Evolutionary conservation across 2,888 invertebrate genomes (phyloP).

Genomic region (Drosophila buzzatii): DNA sequence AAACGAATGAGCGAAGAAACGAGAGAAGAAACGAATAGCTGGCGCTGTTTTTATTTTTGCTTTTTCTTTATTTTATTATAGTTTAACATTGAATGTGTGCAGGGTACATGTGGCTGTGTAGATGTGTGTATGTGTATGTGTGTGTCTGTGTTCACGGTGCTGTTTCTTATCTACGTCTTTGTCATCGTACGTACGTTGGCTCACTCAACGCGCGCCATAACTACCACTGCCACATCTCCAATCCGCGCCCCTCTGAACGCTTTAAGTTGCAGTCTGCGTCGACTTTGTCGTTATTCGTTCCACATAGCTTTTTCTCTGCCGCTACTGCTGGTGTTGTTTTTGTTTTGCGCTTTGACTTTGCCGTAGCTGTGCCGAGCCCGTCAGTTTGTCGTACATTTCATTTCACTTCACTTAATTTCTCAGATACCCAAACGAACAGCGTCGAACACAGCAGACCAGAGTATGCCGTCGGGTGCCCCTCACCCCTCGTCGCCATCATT

Average conservation of each 20-base stretch:
- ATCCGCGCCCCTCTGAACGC: constrained; percentile 54
- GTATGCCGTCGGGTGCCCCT: constrained; percentile 27
- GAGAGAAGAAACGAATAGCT: constrained; percentile 62
- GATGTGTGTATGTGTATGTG: constrained; percentile 1
- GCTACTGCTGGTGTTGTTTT: constrained; percentile 40
- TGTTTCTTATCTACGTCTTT: constrained; percentile 81
- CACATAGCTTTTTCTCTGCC: constrained; percentile 72
- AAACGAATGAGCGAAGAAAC: constrained; percentile 47
- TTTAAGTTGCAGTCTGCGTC: constrained; percentile 73
- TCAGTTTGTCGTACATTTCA: constrained; percentile 80
- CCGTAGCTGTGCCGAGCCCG: constrained; percentile 53
- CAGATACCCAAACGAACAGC: constrained; percentile 79
- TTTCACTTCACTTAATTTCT: constrained; percentile 81
- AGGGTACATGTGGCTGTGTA: constrained; percentile 20
- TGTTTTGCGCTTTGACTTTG: constrained; percentile 54
- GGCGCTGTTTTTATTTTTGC: constrained; percentile 36
- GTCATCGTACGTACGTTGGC: constrained; percentile 78
- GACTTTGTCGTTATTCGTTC: constrained; percentile 68
- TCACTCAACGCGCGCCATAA: constrained; percentile 77
- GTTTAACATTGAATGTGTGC: constrained; percentile 59
- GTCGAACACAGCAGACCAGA: constrained; percentile 26
- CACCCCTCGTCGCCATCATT: constrained; percentile 8
- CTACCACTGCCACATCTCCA: constrained; percentile 69
- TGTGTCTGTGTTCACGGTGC: constrained; percentile 64
- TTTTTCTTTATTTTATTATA: constrained; percentile 65